A percentile compares a stretch with the other conserved stretches of the same genome.
Evolutionary conservation across 2,888 invertebrate genomes (phyloP).

Genomic region (Cephonodes hylas): DNA sequence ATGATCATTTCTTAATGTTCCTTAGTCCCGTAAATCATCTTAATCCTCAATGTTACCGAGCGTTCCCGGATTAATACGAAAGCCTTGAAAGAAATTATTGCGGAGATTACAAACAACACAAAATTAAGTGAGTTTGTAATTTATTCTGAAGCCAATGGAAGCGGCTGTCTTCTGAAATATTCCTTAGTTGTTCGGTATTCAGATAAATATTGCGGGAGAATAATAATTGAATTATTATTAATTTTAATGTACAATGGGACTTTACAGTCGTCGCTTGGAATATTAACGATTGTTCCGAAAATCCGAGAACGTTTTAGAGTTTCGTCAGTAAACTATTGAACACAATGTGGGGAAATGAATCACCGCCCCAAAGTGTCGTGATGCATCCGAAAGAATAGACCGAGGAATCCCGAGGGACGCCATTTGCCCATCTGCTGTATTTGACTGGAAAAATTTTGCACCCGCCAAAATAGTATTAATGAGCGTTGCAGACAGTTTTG

Average conservation of each 20-base stretch:
- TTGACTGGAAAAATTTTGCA: background rate
- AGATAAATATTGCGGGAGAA: constrained; percentile 44
- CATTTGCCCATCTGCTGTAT: background rate
- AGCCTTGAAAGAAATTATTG: constrained; percentile 57
- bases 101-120: constrained; percentile 54
- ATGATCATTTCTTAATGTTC: constrained; percentile 43
- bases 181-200: constrained; percentile 51
- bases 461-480: background rate
- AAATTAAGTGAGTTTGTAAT: constrained; percentile 59
- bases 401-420: background rate
- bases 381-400: background rate
- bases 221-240: constrained; percentile 42
- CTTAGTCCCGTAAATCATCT: constrained; percentile 41
- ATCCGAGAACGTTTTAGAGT: too few relatives aligned
- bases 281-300: background rate
- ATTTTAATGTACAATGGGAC: constrained; percentile 27
- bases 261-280: background rate
- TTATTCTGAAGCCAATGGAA: constrained; percentile 50
- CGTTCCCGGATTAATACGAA: constrained; percentile 46
- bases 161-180: constrained; percentile 45
- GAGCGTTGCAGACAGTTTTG: too few relatives aligned
- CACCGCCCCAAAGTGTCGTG: background rate
- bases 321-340: too few relatives aligned
- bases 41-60: constrained; percentile 41
- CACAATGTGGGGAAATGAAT: background rate